These are phyloP conservation scores for Calosoma granatense DNA, from an alignment of 1,140 invertebrate genomes.

Conservation along the genomic window DNA sequence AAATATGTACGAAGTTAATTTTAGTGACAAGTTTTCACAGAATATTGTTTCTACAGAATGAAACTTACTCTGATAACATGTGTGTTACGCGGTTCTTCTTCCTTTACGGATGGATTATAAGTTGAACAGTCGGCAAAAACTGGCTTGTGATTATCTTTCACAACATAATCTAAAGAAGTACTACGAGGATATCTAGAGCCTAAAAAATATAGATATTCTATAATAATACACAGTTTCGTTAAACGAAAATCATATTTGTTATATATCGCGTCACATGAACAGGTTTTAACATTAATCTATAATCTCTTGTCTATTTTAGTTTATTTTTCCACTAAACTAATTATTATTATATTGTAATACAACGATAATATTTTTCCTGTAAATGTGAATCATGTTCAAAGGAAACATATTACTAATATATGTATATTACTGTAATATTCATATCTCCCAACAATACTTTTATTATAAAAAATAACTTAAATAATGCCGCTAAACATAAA, in stretches of 20 bases:
- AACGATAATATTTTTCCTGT: too few relatives aligned
- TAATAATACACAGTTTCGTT: background rate
- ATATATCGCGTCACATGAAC: too few relatives aligned
- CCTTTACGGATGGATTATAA: constrained; percentile 56
- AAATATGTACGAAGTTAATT: too few relatives aligned
- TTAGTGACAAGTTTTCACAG: background rate
- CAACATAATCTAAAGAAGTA: background rate
- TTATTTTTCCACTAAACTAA: background rate
- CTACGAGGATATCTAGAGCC: background rate
- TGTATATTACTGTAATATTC: too few relatives aligned
- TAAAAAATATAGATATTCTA: background rate
- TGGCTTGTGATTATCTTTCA: constrained; percentile 59
- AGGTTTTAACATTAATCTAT: too few relatives aligned
- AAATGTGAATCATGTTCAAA: too few relatives aligned
- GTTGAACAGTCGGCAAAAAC: constrained; percentile 59
- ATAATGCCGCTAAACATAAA: too few relatives aligned
- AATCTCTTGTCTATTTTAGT: too few relatives aligned
- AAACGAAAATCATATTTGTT: background rate
- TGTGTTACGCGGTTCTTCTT: constrained; percentile 51
- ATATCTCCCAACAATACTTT: too few relatives aligned
- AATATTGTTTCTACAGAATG: background rate
- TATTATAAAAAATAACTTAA: too few relatives aligned
- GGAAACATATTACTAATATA: too few relatives aligned
- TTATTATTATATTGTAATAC: background rate
- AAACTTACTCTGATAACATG: constrained; percentile 48